phyloP scores from a whole-genome alignment of 2,797 vertebrate species.

The Aratinga solstitialis region DNA sequence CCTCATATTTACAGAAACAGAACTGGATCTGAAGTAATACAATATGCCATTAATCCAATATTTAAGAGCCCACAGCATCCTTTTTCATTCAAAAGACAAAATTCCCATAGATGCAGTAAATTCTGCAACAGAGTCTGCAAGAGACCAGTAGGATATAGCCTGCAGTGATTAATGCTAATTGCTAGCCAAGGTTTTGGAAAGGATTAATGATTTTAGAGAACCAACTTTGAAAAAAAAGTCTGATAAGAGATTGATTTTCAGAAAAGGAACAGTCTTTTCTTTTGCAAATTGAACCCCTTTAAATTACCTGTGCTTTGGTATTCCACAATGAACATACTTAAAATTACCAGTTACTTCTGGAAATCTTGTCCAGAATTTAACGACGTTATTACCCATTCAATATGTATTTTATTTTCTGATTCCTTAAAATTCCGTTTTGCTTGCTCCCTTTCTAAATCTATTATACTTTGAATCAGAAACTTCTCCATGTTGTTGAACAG shows the following conservation, averaged over 20 bases:
- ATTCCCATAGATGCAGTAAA: neutral
- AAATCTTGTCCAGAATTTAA: neutral
- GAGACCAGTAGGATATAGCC: neutral
- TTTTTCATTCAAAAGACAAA: neutral
- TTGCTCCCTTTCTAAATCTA: neutral
- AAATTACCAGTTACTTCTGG: neutral
- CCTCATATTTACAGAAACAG: neutral
- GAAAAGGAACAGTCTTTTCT: neutral
- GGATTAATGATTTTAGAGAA: neutral
- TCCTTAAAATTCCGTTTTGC: neutral
- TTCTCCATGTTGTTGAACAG: neutral
- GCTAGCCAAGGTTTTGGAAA: neutral
- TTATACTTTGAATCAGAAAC: neutral
- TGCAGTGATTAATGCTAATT: slow-evolving; percentile 16
- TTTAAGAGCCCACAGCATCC: neutral
- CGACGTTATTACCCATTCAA: neutral
- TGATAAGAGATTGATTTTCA: neutral
- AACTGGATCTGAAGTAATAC: neutral
- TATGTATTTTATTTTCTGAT: neutral
- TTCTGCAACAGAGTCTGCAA: neutral
- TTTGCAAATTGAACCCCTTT: neutral
- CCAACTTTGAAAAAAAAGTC: neutral
- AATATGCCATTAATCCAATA: neutral
- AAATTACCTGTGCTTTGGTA: neutral
- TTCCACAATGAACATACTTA: neutral